Evolutionary conservation across 2,113 vertebrate genomes (phyloP).

Genomic region (Meleagris gallopavo): DNA sequence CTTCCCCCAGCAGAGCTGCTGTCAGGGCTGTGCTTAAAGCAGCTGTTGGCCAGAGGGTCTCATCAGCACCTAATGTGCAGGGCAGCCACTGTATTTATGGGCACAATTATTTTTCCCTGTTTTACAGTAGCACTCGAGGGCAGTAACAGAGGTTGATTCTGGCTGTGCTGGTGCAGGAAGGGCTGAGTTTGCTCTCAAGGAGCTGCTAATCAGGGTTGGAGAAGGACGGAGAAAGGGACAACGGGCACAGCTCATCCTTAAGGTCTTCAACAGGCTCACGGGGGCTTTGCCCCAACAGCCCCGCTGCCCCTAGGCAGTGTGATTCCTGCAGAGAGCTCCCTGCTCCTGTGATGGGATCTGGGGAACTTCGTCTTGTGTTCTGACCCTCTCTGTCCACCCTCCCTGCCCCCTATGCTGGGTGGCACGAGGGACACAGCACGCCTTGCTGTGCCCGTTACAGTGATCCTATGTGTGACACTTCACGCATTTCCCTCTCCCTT

Average conservation of each 20-base stretch:
- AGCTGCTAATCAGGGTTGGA: not conserved
- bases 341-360: not conserved
- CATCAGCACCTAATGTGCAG: not conserved
- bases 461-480: not conserved
- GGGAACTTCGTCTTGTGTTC: not conserved
- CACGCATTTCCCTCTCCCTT: not conserved
- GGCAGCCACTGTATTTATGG: rapidly evolving
- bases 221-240: not conserved
- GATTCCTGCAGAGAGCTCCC: not conserved
- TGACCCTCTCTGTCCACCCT: not conserved
- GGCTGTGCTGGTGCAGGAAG: rapidly evolving
- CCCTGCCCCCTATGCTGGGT: not conserved
- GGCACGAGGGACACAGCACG: no score
- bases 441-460: rapidly evolving
- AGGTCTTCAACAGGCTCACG: not conserved
- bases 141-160: not conserved
- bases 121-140: not conserved
- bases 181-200: not conserved
- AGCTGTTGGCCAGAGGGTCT: not conserved
- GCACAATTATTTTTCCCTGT: not conserved
- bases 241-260: rapidly evolving
- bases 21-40: not conserved
- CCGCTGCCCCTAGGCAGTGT: not conserved
- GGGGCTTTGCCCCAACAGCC: not conserved
- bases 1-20: rapidly evolving